Percentiles rank a stretch among this genome's conserved stretches.
Evolutionary conservation across 2,113 vertebrate genomes (phyloP).

Genomic region (Eulemur macaco): DNA sequence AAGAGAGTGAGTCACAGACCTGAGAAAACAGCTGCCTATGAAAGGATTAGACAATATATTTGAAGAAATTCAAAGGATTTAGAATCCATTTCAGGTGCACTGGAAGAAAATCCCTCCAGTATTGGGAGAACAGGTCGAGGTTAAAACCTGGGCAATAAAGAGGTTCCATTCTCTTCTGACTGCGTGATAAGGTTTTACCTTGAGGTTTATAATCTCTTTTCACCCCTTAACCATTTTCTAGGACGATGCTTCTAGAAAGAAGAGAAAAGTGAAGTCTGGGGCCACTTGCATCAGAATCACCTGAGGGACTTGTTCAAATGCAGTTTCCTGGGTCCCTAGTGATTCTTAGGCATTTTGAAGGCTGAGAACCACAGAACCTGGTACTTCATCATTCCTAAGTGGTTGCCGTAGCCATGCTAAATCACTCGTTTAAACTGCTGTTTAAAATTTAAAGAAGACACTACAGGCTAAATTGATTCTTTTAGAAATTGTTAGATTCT

Average conservation of each 20-base stretch:
- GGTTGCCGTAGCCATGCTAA: neutral
- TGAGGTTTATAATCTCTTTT: neutral
- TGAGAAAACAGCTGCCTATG: conserved; percentile 3
- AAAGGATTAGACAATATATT: conserved; percentile 57
- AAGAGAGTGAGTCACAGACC: neutral
- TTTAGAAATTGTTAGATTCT: conserved; percentile 44
- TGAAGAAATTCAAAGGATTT: conserved; percentile 42
- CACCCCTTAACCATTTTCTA: neutral
- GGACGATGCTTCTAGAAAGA: neutral
- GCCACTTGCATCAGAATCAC: neutral
- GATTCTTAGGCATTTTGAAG: neutral
- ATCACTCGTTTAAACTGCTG: conserved; percentile 19
- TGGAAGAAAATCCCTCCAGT: conserved; percentile 39
- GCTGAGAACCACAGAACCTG: neutral
- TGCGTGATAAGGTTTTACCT: neutral
- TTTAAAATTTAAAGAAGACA: conserved; percentile 45
- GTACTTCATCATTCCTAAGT: neutral
- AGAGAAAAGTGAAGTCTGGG: neutral
- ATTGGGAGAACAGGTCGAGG: neutral
- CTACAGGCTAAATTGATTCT: conserved; percentile 35
- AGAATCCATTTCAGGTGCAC: conserved; percentile 44
- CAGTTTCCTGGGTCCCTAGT: neutral
- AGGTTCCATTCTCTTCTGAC: neutral
- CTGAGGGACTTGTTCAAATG: neutral
- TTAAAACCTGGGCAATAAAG: neutral